These are phyloP conservation scores for Condylura cristata DNA, from an alignment of 2,113 vertebrate species.

Conservation along the genomic window DNA sequence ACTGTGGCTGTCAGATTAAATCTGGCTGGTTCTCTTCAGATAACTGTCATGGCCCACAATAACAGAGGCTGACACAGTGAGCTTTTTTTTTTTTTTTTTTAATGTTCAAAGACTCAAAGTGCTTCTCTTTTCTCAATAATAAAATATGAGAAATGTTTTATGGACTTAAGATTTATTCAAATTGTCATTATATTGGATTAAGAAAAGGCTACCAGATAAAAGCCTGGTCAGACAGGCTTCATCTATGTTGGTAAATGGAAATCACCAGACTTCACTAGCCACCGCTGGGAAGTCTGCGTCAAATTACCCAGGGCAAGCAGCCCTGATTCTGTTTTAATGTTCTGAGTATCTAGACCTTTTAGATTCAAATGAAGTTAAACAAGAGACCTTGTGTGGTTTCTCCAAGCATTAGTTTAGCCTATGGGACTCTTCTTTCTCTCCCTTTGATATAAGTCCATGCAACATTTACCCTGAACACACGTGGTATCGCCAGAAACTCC, in stretches of 20 bases:
- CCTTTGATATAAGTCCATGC: background rate
- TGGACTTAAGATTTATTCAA: slow-evolving; percentile 73
- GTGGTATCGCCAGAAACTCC: background rate
- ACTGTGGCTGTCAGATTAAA: slow-evolving; percentile 87
- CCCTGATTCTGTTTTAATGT: slow-evolving; percentile 5
- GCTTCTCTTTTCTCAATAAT: slow-evolving; percentile 36
- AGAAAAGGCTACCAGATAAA: slow-evolving; percentile 70
- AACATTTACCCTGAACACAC: too few relatives aligned
- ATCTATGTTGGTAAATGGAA: slow-evolving; percentile 73
- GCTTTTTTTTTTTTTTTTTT: background rate
- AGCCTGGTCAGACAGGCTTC: slow-evolving; percentile 74
- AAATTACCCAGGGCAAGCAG: slow-evolving; percentile 28
- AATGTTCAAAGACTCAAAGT: slow-evolving; percentile 77
- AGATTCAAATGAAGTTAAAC: background rate
- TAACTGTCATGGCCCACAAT: slow-evolving; percentile 83
- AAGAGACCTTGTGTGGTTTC: accelerated
- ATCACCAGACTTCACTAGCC: slow-evolving; percentile 57
- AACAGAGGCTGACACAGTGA: slow-evolving; percentile 75
- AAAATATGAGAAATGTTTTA: slow-evolving; percentile 68
- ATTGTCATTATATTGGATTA: slow-evolving; percentile 78
- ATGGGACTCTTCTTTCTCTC: background rate
- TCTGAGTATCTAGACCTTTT: background rate
- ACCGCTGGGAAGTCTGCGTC: slow-evolving; percentile 24
- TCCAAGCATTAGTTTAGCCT: background rate
- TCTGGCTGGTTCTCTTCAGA: slow-evolving; percentile 86